Evolutionary conservation across 2,797 vertebrate species (phyloP), one percentile per base, ranked within the genome.

Genomic region (Sebastes taczanowskii): DNA sequence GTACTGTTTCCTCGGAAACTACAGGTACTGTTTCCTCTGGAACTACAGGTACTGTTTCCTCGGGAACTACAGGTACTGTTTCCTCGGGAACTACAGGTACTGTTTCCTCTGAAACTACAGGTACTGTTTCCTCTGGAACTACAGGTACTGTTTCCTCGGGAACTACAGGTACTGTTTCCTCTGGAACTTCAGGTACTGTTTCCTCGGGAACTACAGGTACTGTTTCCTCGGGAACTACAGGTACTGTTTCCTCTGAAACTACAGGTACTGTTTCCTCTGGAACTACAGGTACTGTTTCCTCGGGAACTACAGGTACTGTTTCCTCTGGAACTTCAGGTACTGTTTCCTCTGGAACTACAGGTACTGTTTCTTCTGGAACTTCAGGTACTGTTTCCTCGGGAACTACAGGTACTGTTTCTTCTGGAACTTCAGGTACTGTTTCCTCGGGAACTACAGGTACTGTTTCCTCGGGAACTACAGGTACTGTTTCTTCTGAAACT

Each of bases 151-250:
- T 52, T 52, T 52, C 20, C 0, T 52, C 46, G 0, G 16, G 2
- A 20, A 52, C 38, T 13, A 0, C 11, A 38, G 2, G 11, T 38
- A 38, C 11, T 11, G 4, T 56, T 25, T 56, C 55, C 0, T 56
- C n/a, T 0, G n/a, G 3, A 20, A 49, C 46, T 49, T 0, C 18
- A 20, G 7, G 46, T 20, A 52, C 18, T 8, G 46, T 52, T n/a
- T 52, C 46, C 0, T 52, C 18, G 0, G 16, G 3, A 20, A 49
- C 46, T 49, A 0, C 18, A 49, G 18, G 46, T 20, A 20, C 6
- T 20, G 0, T 49, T 20, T 49, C 46, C 0, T 49, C 46, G 0
- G 14, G 6, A 20, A 49, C 46, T 49, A 0, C 16, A 49, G 42
- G 16, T 49, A 49, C 5, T 18, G 7, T 49, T 20, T 49, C 55